Percentiles rank a stretch among this genome's conserved stretches.
phyloP scores from a whole-genome alignment of 2,888 invertebrate genomes.

The Acleris emargana region DNA sequence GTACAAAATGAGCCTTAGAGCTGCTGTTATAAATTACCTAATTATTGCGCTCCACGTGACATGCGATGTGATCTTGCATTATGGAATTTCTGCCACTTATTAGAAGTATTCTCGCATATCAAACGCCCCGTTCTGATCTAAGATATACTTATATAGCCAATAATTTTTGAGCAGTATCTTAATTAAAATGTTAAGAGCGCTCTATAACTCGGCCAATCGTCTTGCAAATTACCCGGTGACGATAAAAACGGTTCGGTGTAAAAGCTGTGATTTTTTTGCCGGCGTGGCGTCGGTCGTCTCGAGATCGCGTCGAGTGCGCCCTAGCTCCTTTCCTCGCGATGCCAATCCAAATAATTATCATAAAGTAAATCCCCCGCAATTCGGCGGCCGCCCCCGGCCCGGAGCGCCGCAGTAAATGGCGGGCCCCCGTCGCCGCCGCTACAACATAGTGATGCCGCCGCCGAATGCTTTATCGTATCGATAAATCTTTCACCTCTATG shows the following conservation, averaged over 20 bases:
- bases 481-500: slow-evolving; percentile 9
- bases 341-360: slow-evolving; percentile 82
- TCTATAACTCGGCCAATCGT: slow-evolving; percentile 61
- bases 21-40: neutral
- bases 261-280: slow-evolving; percentile 68
- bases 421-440: slow-evolving; percentile 58
- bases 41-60: neutral
- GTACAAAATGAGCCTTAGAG: neutral
- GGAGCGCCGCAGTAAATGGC: slow-evolving; percentile 67
- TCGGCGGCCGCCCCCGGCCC: slow-evolving; percentile 69
- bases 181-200: slow-evolving; percentile 56
- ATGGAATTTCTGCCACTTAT: neutral
- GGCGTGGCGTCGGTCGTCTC: slow-evolving; percentile 57
- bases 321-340: slow-evolving; percentile 69
- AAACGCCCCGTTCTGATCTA: neutral
- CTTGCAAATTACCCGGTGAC: slow-evolving; percentile 57
- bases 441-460: slow-evolving; percentile 37
- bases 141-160: neutral
- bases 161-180: slow-evolving; percentile 43
- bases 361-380: slow-evolving; percentile 81
- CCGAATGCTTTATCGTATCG: slow-evolving; percentile 31
- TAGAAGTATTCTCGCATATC: neutral
- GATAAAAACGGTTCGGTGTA: slow-evolving; percentile 58
- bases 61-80: neutral
- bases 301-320: slow-evolving; percentile 62